A percentile compares a stretch with the other conserved stretches of the same genome.
Conservation (phyloP, 2,888 invertebrate genomes). For the Eupithecia exiguata region DNA sequence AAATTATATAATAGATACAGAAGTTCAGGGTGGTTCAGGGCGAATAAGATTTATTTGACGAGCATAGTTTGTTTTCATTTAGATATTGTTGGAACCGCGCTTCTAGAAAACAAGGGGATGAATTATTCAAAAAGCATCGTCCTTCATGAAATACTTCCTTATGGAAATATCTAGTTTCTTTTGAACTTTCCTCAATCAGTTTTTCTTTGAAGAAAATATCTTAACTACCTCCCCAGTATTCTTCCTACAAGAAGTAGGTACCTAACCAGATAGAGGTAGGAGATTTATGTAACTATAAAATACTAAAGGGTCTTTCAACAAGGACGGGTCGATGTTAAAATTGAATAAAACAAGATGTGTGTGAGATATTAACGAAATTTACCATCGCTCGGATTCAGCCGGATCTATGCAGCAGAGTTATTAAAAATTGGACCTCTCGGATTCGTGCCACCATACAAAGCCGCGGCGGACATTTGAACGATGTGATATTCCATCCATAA, state of each 20-base stretch:
- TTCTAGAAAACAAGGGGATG: conserved; percentile 24
- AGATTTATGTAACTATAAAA: too few relatives aligned
- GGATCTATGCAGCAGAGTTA: too few relatives aligned
- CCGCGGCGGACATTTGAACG: too few relatives aligned
- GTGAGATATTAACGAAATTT: too few relatives aligned
- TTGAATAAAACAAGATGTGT: too few relatives aligned
- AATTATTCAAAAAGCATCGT: conserved; percentile 22
- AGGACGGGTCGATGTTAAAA: too few relatives aligned
- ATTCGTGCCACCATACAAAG: too few relatives aligned
- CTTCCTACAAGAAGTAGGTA: neutral
- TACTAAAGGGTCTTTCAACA: too few relatives aligned
- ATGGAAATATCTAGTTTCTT: neutral
- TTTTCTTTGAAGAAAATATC: neutral
- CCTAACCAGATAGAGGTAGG: neutral
- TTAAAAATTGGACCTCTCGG: too few relatives aligned
- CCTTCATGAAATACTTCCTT: conserved; percentile 3
- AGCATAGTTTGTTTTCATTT: conserved; percentile 21
- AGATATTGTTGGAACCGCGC: conserved; percentile 16
- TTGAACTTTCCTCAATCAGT: conserved; percentile 3
- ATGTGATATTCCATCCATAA: too few relatives aligned
- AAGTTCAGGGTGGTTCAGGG: conserved; percentile 1
- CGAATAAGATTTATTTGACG: conserved; percentile 17
- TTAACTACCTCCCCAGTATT: neutral
- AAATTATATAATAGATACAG: neutral
- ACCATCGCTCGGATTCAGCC: too few relatives aligned